These are phyloP conservation scores for Andricus grossulariae DNA, from an alignment of 1,140 invertebrate species.

Conservation along the genomic window DNA sequence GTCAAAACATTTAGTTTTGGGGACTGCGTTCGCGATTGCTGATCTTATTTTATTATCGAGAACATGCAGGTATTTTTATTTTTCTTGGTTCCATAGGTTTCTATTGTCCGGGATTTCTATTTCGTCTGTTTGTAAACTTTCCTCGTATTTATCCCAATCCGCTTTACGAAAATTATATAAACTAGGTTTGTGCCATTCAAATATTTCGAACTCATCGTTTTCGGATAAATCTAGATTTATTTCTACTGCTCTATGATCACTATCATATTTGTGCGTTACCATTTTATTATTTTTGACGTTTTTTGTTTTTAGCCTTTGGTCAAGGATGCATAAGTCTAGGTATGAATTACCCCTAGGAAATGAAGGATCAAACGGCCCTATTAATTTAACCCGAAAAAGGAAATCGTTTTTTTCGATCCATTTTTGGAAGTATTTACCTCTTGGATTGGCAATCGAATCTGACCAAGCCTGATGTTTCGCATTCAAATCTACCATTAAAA, in stretches of 20 bases:
- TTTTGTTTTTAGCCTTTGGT: background rate
- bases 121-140: background rate
- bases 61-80: background rate
- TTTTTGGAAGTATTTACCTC: background rate
- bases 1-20: background rate
- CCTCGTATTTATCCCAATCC: background rate
- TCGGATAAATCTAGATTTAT: conserved; percentile 2
- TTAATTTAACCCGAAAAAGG: background rate
- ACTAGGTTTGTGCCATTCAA: background rate
- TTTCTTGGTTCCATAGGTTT: background rate
- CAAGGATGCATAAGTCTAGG: conserved; percentile 6
- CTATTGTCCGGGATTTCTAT: background rate
- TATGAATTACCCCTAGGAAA: conserved; percentile 7
- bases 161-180: background rate
- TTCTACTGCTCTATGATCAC: conserved; percentile 26
- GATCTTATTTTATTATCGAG: background rate
- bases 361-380: background rate
- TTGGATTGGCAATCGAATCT: background rate
- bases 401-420: conserved; percentile 13
- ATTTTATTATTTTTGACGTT: background rate
- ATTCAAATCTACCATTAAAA: conserved; percentile 33
- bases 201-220: background rate
- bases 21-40: background rate
- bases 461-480: conserved; percentile 22
- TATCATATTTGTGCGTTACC: conserved; percentile 1